A percentile compares a stretch with the other conserved stretches of the same genome.
Conservation (phyloP, 2,797 vertebrate genomes). For the Smutsia gigantea region DNA sequence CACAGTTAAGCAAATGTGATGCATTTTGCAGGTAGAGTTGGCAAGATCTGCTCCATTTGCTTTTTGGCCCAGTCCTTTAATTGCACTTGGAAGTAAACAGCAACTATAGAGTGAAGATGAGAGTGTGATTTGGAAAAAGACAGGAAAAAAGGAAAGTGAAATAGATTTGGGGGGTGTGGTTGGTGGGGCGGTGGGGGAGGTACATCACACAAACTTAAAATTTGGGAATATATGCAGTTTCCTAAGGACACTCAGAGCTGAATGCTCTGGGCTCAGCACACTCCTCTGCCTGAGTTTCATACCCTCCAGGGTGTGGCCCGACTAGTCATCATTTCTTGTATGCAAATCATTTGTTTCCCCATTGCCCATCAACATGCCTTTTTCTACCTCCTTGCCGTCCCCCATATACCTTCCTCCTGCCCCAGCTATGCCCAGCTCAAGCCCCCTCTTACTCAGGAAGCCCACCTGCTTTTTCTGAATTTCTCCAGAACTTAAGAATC, state of each 20-base stretch:
- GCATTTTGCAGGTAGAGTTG: conserved; percentile 67
- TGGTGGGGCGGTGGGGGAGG: fast-evolving
- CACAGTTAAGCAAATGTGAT: conserved; percentile 58
- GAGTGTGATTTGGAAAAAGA: conserved; percentile 62
- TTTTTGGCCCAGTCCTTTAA: conserved; percentile 68
- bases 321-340: not conserved
- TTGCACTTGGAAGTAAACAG: conserved; percentile 73
- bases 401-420: not conserved
- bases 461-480: not conserved
- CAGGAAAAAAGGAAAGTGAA: not conserved
- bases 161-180: not conserved
- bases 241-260: not conserved
- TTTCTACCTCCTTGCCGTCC: not conserved
- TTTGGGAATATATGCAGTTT: not conserved
- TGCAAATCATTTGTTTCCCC: not conserved
- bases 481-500: not conserved
- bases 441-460: not conserved
- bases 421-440: not conserved
- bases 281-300: not conserved
- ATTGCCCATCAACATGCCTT: not conserved
- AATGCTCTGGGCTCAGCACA: not conserved
- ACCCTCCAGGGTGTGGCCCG: not conserved
- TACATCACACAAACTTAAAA: not conserved
- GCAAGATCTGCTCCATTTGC: conserved; percentile 74
- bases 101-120: conserved; percentile 34